Evolutionary conservation across 2,888 invertebrate species (phyloP), one percentile per base, ranked within the genome.

Genomic region (Yponomeuta sedellus): DNA sequence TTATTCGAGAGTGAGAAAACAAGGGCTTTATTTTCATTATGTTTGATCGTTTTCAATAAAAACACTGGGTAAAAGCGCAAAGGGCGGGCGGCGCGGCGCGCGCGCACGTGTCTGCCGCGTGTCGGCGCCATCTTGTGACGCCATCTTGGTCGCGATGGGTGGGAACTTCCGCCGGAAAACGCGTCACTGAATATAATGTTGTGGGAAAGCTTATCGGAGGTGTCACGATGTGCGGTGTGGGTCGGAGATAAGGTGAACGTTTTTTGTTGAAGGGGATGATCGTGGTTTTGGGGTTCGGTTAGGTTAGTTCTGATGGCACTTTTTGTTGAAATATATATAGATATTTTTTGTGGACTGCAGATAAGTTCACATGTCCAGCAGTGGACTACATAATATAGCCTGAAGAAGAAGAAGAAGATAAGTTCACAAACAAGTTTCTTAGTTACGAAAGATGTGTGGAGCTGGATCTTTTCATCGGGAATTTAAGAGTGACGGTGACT

Each of bases 11-110:
- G 82, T 73, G 79, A 75, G 77, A 78, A 80, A 83, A 85, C 83
- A 84, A 74, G 74, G 66, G 81, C 72, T 80, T 85, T 89, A 85
- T 90, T 82, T 82, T 79, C 77, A 78, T 86, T 86, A 82, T 84
- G 85, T 85, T 83, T 81, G 81, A 82, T 84, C 83, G 84, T 86
- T 87, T 88, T 83, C 83, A 88, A 85, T 87, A 84, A 88, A 88
- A 86, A 86, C 82, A 84, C 44, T 52, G 75, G 25, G 62, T 76
- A 80, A 80, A 76, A 79, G 81, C 76, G 80, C 80, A 76, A 76
- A 79, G 82, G 79, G 78, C 72, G 77, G 70, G 76, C 70, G 72
- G 71, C 72, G 75, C 75, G 83, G 81, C 79, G 76, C 71, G 71
- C 70, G 69, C 66, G 34, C 83, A 75, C 82, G 84, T 77, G 83